Evolutionary conservation across 1,140 invertebrate genomes (phyloP).

Genomic region (Anastrepha obliqua): DNA sequence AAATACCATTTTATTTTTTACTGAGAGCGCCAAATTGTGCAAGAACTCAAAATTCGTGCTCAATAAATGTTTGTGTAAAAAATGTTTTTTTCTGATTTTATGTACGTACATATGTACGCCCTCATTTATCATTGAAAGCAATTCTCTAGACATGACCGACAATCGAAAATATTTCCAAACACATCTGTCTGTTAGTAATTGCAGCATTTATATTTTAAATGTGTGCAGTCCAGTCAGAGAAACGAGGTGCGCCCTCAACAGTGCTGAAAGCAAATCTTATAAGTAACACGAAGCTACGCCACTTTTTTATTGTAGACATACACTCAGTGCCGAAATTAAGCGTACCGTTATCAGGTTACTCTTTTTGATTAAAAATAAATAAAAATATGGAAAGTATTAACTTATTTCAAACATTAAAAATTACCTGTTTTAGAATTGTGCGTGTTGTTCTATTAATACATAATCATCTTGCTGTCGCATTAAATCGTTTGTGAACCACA

Average conservation of each 20-base stretch:
- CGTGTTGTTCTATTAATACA: too few relatives aligned
- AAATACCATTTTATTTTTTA: not conserved
- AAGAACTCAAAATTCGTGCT: not conserved
- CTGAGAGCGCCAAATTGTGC: slow-evolving; percentile 4
- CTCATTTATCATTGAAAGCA: not conserved
- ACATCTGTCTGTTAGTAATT: not conserved
- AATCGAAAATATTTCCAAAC: slow-evolving; percentile 37
- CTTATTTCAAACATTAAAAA: not conserved
- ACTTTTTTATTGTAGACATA: not conserved
- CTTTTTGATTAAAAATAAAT: not conserved
- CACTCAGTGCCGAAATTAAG: not conserved
- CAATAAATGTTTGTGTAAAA: too few relatives aligned
- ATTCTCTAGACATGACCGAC: not conserved
- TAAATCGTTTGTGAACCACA: too few relatives aligned
- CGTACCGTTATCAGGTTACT: not conserved
- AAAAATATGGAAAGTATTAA: not conserved
- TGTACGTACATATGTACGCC: not conserved
- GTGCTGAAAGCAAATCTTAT: not conserved
- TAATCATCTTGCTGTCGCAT: too few relatives aligned
- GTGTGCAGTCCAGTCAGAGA: not conserved
- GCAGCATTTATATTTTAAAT: not conserved
- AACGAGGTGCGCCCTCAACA: slow-evolving; percentile 24
- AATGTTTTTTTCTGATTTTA: not conserved
- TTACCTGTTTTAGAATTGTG: too few relatives aligned
- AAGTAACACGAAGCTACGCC: not conserved